Conservation (phyloP, 37 sponge, comb jelly and placozoan species). For the Bolinopsis microptera region DNA sequence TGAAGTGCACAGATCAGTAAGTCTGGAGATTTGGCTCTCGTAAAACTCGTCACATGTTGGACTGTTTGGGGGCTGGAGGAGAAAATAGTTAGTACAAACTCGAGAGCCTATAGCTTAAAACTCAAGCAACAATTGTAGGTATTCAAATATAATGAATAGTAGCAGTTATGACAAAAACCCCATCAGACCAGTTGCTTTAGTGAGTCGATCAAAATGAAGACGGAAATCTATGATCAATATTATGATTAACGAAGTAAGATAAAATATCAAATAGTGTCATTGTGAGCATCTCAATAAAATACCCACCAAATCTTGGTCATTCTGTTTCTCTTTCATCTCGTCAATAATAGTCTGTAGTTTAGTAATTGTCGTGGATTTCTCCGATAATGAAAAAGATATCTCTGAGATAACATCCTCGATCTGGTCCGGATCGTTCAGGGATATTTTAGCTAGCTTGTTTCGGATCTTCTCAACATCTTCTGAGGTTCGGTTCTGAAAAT, state of each 20-base stretch:
- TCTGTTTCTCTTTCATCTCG: constrained; percentile 4
- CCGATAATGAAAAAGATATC: neutral
- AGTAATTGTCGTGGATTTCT: neutral
- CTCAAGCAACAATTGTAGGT: neutral
- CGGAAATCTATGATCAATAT: too few species aligned
- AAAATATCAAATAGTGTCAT: too few species aligned
- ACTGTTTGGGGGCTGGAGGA: neutral
- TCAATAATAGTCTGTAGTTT: constrained; percentile 29
- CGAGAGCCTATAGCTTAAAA: neutral
- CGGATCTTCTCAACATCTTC: constrained; percentile 29
- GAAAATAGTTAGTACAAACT: neutral
- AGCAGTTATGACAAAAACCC: too few species aligned
- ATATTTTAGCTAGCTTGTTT: neutral
- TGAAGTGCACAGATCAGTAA: constrained; percentile 32
- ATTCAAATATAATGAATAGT: too few species aligned
- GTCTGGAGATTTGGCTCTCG: neutral
- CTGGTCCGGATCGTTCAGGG: neutral
- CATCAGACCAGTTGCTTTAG: too few species aligned
- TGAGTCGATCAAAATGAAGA: too few species aligned
- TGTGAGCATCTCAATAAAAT: too few species aligned
- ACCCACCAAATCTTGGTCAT: neutral
- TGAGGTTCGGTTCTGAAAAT: constrained; percentile 8
- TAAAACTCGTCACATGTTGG: constrained; percentile 23
- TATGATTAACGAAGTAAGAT: too few species aligned
- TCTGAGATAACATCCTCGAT: constrained; percentile 20